Base-by-base conservation (phyloP, 2,113 vertebrate species). In the Strix aluco region DNA sequence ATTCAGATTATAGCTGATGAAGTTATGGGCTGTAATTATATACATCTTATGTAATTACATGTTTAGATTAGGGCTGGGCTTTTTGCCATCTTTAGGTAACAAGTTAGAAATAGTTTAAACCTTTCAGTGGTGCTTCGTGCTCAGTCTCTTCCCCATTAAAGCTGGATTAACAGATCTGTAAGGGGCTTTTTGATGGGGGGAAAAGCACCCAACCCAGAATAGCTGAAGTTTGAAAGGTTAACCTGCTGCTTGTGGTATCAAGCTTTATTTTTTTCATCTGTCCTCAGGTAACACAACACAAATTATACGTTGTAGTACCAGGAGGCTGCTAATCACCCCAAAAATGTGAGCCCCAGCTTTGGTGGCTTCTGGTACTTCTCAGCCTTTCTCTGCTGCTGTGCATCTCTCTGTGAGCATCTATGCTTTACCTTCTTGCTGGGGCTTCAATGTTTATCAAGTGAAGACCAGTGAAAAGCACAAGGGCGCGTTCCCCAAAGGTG, bases 391-490 rank as follows among this genome's bases (percentile, higher is more conserved):
- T 82, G 55, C 46, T 81, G 63, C 27, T 44, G 15, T 7, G 25
- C 14, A 8, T 36, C 52, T 30, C 34, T 34, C 34, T 27, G 9
- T 6, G 10, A 55, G 23, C 26, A 12, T 30, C 81, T 47, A 1
- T 10, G 22, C 57, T 62, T 47, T 20, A 17, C 27, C 62, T 42
- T 40, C 22, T 13, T 22, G 10, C 54, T 19, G 34, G n/a, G 11
- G 26, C 46, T 86, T 55, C 51, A 22, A 0, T 0, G 0, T 40
- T 65, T 49, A 17, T 2, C 2, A 2, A 2, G 9, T 2, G 34
- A 70, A 69, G 59, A 23, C 67, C 23, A 2, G 7, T 3, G 40
- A 42, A 40, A 9, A 40, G 42, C 73, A 54, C 61, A 69, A 84
- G 90, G 92, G 27, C 85, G 20, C 2, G 0, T 65, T 70, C 34